Evolutionary conservation across 2,888 invertebrate species (phyloP), one percentile per base, ranked within the genome.

Genomic region (Pandemis heparana): DNA sequence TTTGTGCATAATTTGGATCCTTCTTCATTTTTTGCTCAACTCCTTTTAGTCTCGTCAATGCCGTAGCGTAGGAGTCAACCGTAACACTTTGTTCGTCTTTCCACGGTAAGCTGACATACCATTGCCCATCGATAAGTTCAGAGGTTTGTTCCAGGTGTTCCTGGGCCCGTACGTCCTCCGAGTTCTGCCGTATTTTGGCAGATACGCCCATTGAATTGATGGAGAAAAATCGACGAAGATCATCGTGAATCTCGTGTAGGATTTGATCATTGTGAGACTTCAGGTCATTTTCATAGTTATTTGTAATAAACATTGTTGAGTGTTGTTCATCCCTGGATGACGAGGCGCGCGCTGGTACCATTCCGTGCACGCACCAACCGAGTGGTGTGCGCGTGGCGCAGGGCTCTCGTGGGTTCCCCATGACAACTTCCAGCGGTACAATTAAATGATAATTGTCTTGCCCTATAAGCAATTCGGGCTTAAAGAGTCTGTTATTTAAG

Each of bases 21-120:
- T 10, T 62, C 8, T 16, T 48, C 73, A 82, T 77, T 16, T 78
- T 80, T 9, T 23, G 70, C 64, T 80, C 78, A 0, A 81, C 69
- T 9, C 79, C 69, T 46, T 53, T 63, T 1, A 82, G 63, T 51
- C 82, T 73, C 10, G 12, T 48, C 1, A 77, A 1, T 2, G 81
- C 81, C 14, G n/a, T 73, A 39, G 71, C 51, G 23, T 73, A 76
- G 3, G 78, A 71, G 38, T 80, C 76, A 0, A 78, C 79, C 77
- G 79, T 74, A 4, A 32, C 18, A n/a, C 73, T 71, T 56, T 59
- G 70, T 0, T 32, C 32, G 43, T 78, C 76, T n/a, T 70, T 72
- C 80, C 80, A 81, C 0, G 79, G 80, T 12, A 81, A 60, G 7
- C 79, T 77, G 1, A 80, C 79, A 9, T 75, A 56, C 80, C 80